Evolutionary conservation across 2,113 vertebrate species (phyloP), one percentile per base, ranked within the genome.

Genomic region (Paralichthys olivaceus): DNA sequence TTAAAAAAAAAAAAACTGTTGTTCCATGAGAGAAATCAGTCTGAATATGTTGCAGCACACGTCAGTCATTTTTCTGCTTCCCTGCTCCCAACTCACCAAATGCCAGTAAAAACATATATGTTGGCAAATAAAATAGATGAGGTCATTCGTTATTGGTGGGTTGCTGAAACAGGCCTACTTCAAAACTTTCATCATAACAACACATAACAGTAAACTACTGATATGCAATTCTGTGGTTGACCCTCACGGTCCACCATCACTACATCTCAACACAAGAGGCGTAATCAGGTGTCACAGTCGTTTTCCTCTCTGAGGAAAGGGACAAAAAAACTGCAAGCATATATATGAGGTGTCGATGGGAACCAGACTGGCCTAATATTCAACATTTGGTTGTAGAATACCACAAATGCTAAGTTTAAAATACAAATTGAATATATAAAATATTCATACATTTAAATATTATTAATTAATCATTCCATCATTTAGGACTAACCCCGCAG

Each of bases 21-120:
- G 49, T 86, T 90, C 65, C 69, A 77, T 80, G 85, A 86, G 69
- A 73, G n/a, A 85, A 84, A 82, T 84, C 61, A 77, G 67, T 83
- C 75, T 34, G 70, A 73, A 82, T 67, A 40, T 69, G 78, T 64
- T 51, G 65, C 80, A 63, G 65, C 56, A 28, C 64, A 56, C 77
- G 79, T 83, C 78, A 85, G 80, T 84, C 78, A 86, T 90, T 87
- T 60, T 34, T 81, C 70, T 65, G 74, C 68, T 55, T 75, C 65
- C 86, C 76, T 77, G 84, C 75, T 76, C 72, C 20, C 28, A 19
- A 19, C 20, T 53, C 51, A 22, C 51, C n/a, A 22, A 55, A 57
- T 29, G 5, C 26, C 15, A 28, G 26, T 19, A 29, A 57, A 8
- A 29, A 28, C 17, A 5, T 29, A 15, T 6, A 56, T 7, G 47